Percentiles rank a stretch among this genome's conserved stretches.
Evolutionary conservation across 2,113 vertebrate genomes (phyloP).

Genomic region (Melanocharis versteri): DNA sequence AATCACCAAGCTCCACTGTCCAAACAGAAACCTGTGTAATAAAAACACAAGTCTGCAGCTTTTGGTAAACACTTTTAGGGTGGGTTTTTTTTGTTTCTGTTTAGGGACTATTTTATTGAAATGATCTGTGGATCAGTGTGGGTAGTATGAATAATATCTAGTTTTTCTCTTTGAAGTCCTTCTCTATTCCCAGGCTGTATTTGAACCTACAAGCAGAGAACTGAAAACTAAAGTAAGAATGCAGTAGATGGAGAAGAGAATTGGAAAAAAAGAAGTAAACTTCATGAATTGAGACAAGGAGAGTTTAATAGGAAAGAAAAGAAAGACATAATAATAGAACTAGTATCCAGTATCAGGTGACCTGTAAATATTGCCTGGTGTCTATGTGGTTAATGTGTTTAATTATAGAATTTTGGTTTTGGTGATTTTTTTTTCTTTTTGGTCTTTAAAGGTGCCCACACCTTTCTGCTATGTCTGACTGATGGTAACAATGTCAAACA

Average conservation of each 20-base stretch:
- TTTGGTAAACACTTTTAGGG: background rate
- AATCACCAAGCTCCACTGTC: background rate
- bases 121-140: background rate
- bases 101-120: background rate
- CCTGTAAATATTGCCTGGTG: background rate
- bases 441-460: background rate
- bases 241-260: background rate
- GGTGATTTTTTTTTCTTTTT: background rate
- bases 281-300: background rate
- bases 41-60: background rate
- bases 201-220: background rate
- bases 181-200: background rate
- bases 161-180: background rate
- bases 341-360: background rate
- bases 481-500: background rate
- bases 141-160: background rate
- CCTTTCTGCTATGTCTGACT: background rate
- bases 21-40: background rate
- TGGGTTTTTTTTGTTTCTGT: background rate
- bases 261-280: background rate
- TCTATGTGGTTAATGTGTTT: background rate
- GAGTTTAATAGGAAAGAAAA: background rate
- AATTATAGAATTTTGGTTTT: background rate
- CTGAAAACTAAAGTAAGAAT: background rate
- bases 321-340: background rate